Percentiles rank a stretch among this genome's conserved stretches.
phyloP scores from a whole-genome alignment of 2,113 vertebrate genomes.

The Mustelus asterias region DNA sequence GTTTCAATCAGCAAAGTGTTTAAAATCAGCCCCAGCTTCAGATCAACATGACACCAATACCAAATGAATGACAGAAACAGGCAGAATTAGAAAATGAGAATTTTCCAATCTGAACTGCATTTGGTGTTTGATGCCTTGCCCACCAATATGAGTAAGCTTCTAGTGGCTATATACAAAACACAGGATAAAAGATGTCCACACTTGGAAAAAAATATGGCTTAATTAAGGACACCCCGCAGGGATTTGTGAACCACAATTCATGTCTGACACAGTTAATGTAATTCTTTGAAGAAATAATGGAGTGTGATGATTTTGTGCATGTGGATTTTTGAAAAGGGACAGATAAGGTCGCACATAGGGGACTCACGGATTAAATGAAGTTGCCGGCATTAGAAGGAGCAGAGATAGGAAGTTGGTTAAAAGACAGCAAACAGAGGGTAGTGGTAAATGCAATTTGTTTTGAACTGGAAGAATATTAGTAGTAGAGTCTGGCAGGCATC shows the following conservation, averaged over 20 bases:
- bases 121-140: neutral
- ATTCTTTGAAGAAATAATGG: slow-evolving; percentile 3
- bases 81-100: neutral
- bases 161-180: neutral
- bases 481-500: neutral
- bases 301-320: neutral
- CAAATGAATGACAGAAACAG: neutral
- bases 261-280: neutral
- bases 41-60: neutral
- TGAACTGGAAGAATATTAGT: neutral
- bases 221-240: neutral
- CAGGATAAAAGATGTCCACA: neutral
- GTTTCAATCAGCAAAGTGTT: neutral
- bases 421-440: neutral
- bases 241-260: neutral
- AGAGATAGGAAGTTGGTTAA: neutral
- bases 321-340: neutral
- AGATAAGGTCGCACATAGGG: neutral
- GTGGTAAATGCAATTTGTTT: neutral
- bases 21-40: neutral
- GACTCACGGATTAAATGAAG: neutral
- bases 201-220: neutral
- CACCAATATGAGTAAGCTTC: neutral
- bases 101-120: neutral
- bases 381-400: neutral